These are phyloP conservation scores for Drosophila persimilis DNA, from an alignment of 1,140 invertebrate genomes.

Conservation along the genomic window DNA sequence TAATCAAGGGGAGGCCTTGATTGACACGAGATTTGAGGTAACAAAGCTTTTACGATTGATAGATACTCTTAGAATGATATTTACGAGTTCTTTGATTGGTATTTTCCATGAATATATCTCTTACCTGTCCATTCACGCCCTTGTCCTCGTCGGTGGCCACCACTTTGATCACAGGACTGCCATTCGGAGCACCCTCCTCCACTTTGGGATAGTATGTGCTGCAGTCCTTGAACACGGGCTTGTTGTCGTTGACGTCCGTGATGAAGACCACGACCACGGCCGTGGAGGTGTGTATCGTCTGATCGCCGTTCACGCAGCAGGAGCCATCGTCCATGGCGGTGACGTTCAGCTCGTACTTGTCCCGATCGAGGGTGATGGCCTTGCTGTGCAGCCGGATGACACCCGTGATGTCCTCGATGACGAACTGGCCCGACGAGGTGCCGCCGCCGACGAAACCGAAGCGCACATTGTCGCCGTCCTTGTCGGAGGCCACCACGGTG, in stretches of 20 bases:
- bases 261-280: conserved; percentile 98
- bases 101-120: background rate
- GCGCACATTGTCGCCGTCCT: conserved; percentile 96
- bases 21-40: too few relatives aligned
- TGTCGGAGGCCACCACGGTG: conserved; percentile 97
- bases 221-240: conserved; percentile 96
- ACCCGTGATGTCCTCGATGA: conserved; percentile 97
- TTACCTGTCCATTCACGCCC: conserved; percentile 94
- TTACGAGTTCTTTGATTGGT: too few relatives aligned
- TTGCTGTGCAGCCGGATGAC: conserved; percentile 95
- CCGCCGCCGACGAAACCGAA: conserved; percentile 96
- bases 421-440: conserved; percentile 95
- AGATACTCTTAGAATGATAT: too few relatives aligned
- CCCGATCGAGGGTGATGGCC: conserved; percentile 91
- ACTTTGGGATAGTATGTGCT: conserved; percentile 95
- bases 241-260: conserved; percentile 98
- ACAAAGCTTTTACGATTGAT: too few relatives aligned
- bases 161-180: conserved; percentile 96
- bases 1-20: conserved; percentile 22
- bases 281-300: conserved; percentile 94
- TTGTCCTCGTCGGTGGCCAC: conserved; percentile 97
- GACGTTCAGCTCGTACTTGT: conserved; percentile 97
- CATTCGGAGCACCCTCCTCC: conserved; percentile 95
- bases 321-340: conserved; percentile 97
- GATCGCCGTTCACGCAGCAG: conserved; percentile 93